These are phyloP conservation scores for Cyanoderma ruficeps DNA, from an alignment of 2,113 vertebrate genomes.

Conservation along the genomic window DNA sequence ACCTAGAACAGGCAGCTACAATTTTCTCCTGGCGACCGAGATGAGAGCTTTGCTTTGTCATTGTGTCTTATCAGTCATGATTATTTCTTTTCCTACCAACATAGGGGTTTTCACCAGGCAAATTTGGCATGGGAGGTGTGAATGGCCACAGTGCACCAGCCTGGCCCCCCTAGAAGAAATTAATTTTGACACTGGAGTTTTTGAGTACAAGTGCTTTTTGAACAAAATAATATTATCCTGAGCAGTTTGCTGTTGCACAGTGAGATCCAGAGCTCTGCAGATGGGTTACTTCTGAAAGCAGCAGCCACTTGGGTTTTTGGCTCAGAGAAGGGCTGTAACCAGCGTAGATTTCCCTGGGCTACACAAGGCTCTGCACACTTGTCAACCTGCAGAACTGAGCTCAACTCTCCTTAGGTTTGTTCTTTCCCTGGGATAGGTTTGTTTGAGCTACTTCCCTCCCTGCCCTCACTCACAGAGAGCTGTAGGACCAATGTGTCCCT, in stretches of 20 bases:
- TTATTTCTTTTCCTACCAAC: background rate
- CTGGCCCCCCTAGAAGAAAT: background rate
- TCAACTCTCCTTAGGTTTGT: background rate
- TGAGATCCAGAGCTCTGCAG: background rate
- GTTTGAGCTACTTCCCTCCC: rapidly evolving
- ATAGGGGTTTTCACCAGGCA: background rate
- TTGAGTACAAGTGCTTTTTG: background rate
- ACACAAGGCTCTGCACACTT: background rate
- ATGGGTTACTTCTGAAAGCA: background rate
- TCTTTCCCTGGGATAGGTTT: background rate
- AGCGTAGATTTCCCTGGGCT: background rate
- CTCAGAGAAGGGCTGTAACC: background rate
- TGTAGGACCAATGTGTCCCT: background rate
- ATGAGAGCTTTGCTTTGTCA: background rate
- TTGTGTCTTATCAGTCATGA: background rate
- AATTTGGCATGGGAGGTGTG: background rate
- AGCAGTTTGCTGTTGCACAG: background rate
- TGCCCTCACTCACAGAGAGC: background rate
- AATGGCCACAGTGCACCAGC: background rate
- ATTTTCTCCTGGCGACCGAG: background rate
- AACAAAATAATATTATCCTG: background rate
- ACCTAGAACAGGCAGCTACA: background rate
- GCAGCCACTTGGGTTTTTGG: background rate
- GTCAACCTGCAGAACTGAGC: background rate
- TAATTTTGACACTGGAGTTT: background rate